A percentile compares a stretch with the other conserved stretches of the same genome.
phyloP scores from a whole-genome alignment of 2,113 vertebrate genomes.

The Quiscalus mexicanus region DNA sequence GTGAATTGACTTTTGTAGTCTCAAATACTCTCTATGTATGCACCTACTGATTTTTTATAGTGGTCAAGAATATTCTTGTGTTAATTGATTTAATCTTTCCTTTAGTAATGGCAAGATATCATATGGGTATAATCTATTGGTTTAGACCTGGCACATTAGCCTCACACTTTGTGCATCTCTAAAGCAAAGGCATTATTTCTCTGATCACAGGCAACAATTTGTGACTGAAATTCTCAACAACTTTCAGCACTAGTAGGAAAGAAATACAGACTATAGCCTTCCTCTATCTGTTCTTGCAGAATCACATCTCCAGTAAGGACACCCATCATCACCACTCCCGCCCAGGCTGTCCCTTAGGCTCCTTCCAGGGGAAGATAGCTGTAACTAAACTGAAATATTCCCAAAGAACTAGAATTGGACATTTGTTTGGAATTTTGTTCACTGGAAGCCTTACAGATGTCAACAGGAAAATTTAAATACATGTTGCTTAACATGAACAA shows the following conservation, averaged over 20 bases:
- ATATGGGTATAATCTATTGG: background rate
- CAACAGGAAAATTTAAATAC: background rate
- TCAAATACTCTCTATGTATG: background rate
- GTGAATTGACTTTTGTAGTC: background rate
- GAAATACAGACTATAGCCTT: background rate
- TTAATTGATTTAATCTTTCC: background rate
- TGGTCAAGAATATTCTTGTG: background rate
- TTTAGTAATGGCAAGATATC: background rate
- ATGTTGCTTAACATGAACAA: background rate
- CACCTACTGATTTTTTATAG: background rate
- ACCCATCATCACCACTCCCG: too few relatives aligned
- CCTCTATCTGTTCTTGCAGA: background rate
- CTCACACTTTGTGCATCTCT: background rate
- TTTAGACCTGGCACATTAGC: background rate
- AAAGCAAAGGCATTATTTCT: background rate
- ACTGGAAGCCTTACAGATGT: background rate
- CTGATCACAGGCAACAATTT: background rate
- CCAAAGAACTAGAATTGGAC: background rate
- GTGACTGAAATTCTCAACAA: background rate
- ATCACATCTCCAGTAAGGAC: background rate
- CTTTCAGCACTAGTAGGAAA: background rate
- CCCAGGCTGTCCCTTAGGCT: background rate
- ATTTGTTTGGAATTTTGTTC: background rate
- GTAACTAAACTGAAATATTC: background rate
- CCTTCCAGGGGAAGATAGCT: background rate